Evolutionary conservation across 2,888 invertebrate species (phyloP).

Genomic region (Trachelus troglodyta): DNA sequence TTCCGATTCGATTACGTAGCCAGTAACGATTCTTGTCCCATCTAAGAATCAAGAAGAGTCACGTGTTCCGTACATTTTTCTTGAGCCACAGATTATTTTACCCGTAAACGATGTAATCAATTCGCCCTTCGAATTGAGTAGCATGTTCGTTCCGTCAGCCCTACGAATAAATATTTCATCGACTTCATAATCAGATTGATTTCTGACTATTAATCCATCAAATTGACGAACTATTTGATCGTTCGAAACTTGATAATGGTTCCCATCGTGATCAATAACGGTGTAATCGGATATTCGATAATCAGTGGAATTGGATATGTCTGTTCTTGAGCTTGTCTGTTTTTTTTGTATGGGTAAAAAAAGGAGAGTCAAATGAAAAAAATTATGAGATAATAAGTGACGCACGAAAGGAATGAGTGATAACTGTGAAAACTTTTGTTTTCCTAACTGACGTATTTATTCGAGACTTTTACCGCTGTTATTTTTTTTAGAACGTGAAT

Average conservation of each 20-base stretch:
- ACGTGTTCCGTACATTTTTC: neutral
- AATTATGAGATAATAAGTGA: neutral
- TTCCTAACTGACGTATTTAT: neutral
- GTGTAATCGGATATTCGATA: constrained; percentile 30
- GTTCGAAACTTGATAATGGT: constrained; percentile 48
- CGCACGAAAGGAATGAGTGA: neutral
- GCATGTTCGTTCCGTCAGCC: constrained; percentile 53
- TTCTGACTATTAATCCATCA: constrained; percentile 54
- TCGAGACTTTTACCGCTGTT: neutral
- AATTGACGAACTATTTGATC: constrained; percentile 47
- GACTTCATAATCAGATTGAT: constrained; percentile 51
- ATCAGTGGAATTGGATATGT: neutral
- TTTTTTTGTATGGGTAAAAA: neutral
- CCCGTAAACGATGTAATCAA: constrained; percentile 53
- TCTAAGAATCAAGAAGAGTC: constrained; percentile 34
- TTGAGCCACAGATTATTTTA: constrained; percentile 15
- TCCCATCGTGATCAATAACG: constrained; percentile 50
- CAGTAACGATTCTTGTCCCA: constrained; percentile 53
- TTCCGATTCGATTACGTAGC: constrained; percentile 46
- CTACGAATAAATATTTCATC: constrained; percentile 55
- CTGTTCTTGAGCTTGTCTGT: neutral
- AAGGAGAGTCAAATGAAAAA: too few relatives aligned
- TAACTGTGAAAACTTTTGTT: neutral
- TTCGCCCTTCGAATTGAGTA: constrained; percentile 50
- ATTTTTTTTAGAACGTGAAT: neutral